Conservation (phyloP, 2,797 vertebrate genomes). For the Philypnodon macrostomus region DNA sequence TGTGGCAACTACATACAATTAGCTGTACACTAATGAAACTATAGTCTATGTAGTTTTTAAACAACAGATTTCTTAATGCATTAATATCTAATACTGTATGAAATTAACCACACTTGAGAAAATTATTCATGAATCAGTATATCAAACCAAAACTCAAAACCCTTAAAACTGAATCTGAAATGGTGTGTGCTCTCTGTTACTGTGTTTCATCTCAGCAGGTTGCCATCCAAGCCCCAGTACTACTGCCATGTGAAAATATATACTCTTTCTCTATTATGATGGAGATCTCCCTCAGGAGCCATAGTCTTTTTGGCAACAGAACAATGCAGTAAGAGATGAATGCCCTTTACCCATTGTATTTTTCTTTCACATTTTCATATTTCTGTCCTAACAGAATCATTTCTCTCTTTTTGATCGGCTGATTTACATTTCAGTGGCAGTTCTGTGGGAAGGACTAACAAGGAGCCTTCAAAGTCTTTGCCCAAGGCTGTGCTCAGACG, state of each 20-base stretch:
- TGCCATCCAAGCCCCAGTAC: conserved; percentile 14
- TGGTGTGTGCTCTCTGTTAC: conserved; percentile 12
- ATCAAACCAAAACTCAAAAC: too few relatives aligned
- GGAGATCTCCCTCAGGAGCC: conserved; percentile 1
- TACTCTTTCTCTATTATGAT: conserved; percentile 25
- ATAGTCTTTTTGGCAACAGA: conserved; percentile 12
- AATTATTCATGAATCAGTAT: too few relatives aligned
- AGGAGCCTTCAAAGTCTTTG: conserved; percentile 39
- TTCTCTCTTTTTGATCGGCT: conserved; percentile 23
- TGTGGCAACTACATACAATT: too few relatives aligned
- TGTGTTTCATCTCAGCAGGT: conserved; percentile 16
- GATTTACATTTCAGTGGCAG: conserved; percentile 55
- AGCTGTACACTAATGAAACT: too few relatives aligned
- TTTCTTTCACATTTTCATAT: conserved; percentile 40
- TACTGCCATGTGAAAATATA: conserved; percentile 6
- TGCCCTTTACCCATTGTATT: conserved; percentile 23
- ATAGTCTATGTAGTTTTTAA: too few relatives aligned
- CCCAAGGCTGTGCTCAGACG: conserved; percentile 37
- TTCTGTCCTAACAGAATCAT: conserved; percentile 10
- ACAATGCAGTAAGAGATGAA: conserved; percentile 16
- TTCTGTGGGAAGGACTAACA: conserved; percentile 44
- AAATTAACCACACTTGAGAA: too few relatives aligned
- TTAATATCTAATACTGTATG: too few relatives aligned
- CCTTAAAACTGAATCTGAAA: conserved; percentile 13
- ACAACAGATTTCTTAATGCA: too few relatives aligned